Evolutionary conservation across 2,888 invertebrate genomes (phyloP).

Genomic region (Trisateles emortualis): DNA sequence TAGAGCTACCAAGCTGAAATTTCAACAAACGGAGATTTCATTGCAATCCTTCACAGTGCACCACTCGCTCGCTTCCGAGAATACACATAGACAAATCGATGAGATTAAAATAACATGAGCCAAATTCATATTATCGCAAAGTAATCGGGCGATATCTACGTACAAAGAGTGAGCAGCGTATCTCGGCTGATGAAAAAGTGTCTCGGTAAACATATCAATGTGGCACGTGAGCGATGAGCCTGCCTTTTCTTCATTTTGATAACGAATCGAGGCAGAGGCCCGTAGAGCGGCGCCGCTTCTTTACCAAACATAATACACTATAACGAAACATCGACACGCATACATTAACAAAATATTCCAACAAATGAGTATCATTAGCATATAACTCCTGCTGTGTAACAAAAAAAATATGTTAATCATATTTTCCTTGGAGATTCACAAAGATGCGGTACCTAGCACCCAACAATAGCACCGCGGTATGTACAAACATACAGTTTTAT

Average conservation of each 20-base stretch:
- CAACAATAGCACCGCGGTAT: conserved; percentile 67
- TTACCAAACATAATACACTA: conserved; percentile 19
- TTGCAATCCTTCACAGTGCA: conserved; percentile 34
- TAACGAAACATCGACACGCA: conserved; percentile 16
- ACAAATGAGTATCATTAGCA: conserved; percentile 21
- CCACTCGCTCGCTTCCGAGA: conserved; percentile 51
- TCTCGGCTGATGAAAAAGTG: conserved; percentile 54
- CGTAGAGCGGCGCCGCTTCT: conserved; percentile 31
- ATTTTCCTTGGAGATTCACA: conserved; percentile 43
- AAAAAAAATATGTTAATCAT: conserved; percentile 43
- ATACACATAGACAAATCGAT: conserved; percentile 16
- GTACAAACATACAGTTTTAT: conserved; percentile 75
- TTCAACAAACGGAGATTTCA: conserved; percentile 58
- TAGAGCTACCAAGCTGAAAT: conserved; percentile 66
- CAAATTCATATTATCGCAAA: conserved; percentile 32
- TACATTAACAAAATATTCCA: conserved; percentile 16
- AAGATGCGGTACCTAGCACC: conserved; percentile 54
- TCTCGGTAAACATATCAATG: conserved; percentile 51
- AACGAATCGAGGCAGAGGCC: conserved; percentile 52
- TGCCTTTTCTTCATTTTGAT: conserved; percentile 51
- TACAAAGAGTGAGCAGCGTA: conserved; percentile 44
- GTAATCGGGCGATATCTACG: conserved; percentile 22
- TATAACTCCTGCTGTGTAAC: conserved; percentile 30
- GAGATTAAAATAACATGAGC: conserved; percentile 25
- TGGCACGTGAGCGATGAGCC: conserved; percentile 60